Evolutionary conservation across 2,888 invertebrate genomes (phyloP).

Genomic region (Drosophila nr. medialis): DNA sequence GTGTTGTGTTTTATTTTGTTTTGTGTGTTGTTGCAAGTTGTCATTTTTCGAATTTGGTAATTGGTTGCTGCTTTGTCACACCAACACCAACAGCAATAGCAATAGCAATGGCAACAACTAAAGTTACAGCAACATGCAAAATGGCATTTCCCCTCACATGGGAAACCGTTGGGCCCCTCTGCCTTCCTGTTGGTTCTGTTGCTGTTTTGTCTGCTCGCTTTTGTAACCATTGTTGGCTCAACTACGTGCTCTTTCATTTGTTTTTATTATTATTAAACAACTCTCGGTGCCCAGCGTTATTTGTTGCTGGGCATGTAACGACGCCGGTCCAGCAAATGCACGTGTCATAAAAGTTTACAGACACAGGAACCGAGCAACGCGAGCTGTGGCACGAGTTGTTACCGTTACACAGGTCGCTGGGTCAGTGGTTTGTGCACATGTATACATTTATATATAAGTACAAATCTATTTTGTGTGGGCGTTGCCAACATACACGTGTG

Average conservation of each 20-base stretch:
- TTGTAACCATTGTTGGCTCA: conserved; percentile 60
- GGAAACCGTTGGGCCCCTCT: conserved; percentile 10
- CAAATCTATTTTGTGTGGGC: conserved; percentile 8
- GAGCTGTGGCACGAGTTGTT: conserved; percentile 57
- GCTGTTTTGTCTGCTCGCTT: conserved; percentile 18
- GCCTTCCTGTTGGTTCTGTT: conserved; percentile 5
- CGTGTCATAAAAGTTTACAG: conserved; percentile 79
- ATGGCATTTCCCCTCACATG: conserved; percentile 67
- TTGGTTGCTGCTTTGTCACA: conserved; percentile 79
- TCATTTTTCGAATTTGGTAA: conserved; percentile 80
- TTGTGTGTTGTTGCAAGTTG: conserved; percentile 72
- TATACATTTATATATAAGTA: not conserved
- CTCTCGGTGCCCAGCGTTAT: conserved; percentile 64
- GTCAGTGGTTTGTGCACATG: conserved; percentile 45
- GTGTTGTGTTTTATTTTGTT: conserved; percentile 30
- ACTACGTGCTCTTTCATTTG: conserved; percentile 79
- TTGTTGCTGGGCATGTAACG: conserved; percentile 60
- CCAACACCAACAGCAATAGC: conserved; percentile 43
- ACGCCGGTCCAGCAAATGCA: conserved; percentile 55
- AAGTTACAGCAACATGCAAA: conserved; percentile 63
- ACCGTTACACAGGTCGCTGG: conserved; percentile 59
- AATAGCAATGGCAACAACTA: conserved; percentile 27
- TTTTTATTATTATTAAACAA: conserved; percentile 80
- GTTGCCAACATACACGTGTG: conserved; percentile 62
- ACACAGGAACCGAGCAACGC: conserved; percentile 40